Conservation (phyloP, 2,888 invertebrate genomes). For the Rosalia funebris region DNA sequence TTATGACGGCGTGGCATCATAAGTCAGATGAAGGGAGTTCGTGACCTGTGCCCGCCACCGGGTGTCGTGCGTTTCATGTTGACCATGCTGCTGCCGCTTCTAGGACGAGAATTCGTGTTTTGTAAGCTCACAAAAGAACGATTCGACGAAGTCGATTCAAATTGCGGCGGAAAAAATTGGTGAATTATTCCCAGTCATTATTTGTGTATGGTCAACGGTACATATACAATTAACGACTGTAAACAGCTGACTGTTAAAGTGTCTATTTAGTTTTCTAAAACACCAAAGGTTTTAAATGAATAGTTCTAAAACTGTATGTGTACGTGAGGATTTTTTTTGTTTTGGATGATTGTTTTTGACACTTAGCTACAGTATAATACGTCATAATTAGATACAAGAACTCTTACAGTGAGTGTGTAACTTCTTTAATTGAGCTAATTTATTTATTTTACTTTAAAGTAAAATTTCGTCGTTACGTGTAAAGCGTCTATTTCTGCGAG, state of each 20-base stretch:
- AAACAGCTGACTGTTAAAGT: too few species aligned
- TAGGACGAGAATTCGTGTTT: constrained; percentile 36
- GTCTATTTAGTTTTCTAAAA: too few species aligned
- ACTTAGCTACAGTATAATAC: too few species aligned
- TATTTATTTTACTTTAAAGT: too few species aligned
- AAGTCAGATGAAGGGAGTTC: constrained; percentile 48
- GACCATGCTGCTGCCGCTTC: constrained; percentile 50
- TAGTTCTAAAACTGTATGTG: background rate
- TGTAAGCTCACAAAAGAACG: constrained; percentile 25
- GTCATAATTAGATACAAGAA: too few species aligned
- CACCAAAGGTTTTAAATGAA: background rate
- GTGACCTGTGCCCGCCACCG: constrained; percentile 48
- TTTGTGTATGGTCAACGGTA: too few species aligned
- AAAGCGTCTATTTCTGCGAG: too few species aligned
- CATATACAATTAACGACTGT: too few species aligned
- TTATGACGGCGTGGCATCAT: constrained; percentile 44
- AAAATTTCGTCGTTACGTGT: too few species aligned
- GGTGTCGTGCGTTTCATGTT: constrained; percentile 48
- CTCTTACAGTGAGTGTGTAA: too few species aligned
- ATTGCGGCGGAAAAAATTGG: constrained; percentile 4
- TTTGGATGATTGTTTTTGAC: too few species aligned
- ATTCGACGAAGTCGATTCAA: constrained; percentile 22
- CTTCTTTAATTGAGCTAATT: too few species aligned
- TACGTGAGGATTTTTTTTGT: background rate
- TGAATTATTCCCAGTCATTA: constrained; percentile 2